Conservation (phyloP, 2,797 vertebrate genomes). For the Yasuhikotakia modesta region DNA sequence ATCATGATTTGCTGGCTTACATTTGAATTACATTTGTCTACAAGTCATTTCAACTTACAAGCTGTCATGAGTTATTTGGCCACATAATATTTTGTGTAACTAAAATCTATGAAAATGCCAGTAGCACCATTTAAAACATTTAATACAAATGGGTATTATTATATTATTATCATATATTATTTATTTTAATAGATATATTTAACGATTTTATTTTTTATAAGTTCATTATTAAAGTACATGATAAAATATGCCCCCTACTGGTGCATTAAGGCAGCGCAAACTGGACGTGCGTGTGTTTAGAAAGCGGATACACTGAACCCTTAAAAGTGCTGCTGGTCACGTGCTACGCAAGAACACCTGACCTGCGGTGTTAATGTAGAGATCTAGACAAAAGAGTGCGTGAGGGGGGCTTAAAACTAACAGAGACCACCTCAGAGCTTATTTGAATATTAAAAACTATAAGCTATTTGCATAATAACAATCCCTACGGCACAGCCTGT, state of each 20-base stretch:
- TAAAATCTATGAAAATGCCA: no score
- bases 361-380: slow-evolving; percentile 14
- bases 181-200: background rate
- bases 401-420: background rate
- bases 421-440: slow-evolving; percentile 14
- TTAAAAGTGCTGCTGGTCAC: slow-evolving; percentile 15
- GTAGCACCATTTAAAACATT: no score
- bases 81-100: no score
- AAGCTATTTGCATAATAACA: slow-evolving; percentile 70
- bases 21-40: no score
- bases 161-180: background rate
- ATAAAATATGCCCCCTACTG: background rate
- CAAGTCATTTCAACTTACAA: no score
- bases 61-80: no score
- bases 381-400: slow-evolving; percentile 22
- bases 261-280: background rate
- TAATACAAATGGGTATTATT: background rate
- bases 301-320: background rate
- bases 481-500: slow-evolving; percentile 32
- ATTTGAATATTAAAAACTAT: slow-evolving; percentile 69
- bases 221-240: background rate
- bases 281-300: background rate
- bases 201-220: background rate
- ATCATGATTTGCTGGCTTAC: no score
- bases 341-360: slow-evolving; percentile 20